Conservation (phyloP, 2,888 invertebrate species). For the Sarcophaga variegata region DNA sequence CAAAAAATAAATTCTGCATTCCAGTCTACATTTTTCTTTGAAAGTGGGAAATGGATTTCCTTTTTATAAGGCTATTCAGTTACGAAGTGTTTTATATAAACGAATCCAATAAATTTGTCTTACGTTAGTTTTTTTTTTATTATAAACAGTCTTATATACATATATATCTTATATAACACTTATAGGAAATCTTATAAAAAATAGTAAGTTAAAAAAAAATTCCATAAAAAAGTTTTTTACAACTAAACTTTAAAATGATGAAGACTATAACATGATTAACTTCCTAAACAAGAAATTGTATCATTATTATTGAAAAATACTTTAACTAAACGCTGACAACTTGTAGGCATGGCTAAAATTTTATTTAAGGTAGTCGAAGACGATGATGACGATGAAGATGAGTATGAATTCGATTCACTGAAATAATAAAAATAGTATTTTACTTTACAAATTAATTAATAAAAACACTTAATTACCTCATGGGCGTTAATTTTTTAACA, state of each 20-base stretch:
- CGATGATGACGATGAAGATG: conserved; percentile 73
- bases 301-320: conserved; percentile 78
- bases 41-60: no score
- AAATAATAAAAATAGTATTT: neutral
- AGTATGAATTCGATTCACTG: conserved; percentile 72
- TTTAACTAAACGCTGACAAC: conserved; percentile 78
- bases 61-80: no score
- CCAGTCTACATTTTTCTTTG: no score
- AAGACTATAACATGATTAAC: conserved; percentile 61
- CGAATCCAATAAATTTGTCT: neutral
- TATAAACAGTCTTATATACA: conserved; percentile 40
- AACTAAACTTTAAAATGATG: conserved; percentile 25
- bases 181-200: conserved; percentile 39
- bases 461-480: conserved; percentile 69
- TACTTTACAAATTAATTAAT: neutral
- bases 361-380: conserved; percentile 76
- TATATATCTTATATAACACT: conserved; percentile 32
- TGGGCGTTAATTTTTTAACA: conserved; percentile 77
- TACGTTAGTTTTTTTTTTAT: conserved; percentile 28
- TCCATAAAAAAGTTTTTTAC: conserved; percentile 31
- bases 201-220: conserved; percentile 14
- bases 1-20: no score
- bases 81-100: no score
- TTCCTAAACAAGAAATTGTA: conserved; percentile 78
- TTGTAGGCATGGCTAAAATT: conserved; percentile 76